phyloP scores from a whole-genome alignment of 2,113 vertebrate species.

The Oncorhynchus clarkii region DNA sequence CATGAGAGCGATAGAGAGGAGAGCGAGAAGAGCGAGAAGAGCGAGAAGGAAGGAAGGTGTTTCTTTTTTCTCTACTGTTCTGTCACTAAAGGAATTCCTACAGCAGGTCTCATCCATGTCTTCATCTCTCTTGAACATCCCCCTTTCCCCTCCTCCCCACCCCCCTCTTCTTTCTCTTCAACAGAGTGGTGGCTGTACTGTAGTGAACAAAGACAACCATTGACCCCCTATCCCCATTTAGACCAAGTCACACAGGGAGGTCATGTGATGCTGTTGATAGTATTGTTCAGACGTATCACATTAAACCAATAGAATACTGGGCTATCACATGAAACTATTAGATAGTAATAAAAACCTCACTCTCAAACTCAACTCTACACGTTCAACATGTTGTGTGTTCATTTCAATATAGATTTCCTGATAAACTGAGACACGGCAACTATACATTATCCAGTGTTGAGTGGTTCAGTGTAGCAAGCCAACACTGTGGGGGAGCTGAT shows the following conservation, averaged over 20 bases:
- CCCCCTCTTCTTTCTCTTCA: neutral
- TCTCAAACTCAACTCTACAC: neutral
- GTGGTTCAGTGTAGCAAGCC: no score
- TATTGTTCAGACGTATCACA: neutral
- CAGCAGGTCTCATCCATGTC: neutral
- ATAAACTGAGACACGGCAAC: no score
- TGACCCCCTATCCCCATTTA: neutral
- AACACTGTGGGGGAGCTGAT: no score
- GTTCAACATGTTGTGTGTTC: no score
- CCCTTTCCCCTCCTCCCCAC: neutral
- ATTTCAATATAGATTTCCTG: no score
- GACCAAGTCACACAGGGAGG: neutral
- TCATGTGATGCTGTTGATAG: conserved; percentile 2
- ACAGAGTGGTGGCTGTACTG: neutral
- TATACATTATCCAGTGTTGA: no score
- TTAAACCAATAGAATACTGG: neutral
- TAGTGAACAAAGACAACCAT: neutral
- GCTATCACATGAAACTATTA: neutral
- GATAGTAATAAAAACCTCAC: neutral
- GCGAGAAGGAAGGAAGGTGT: neutral
- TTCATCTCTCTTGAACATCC: neutral
- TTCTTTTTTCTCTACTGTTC: neutral
- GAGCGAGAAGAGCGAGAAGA: neutral
- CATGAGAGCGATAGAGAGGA: neutral
- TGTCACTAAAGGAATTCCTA: neutral